Evolutionary conservation across 1,140 invertebrate species (phyloP).

Genomic region (Bombus superbus): DNA sequence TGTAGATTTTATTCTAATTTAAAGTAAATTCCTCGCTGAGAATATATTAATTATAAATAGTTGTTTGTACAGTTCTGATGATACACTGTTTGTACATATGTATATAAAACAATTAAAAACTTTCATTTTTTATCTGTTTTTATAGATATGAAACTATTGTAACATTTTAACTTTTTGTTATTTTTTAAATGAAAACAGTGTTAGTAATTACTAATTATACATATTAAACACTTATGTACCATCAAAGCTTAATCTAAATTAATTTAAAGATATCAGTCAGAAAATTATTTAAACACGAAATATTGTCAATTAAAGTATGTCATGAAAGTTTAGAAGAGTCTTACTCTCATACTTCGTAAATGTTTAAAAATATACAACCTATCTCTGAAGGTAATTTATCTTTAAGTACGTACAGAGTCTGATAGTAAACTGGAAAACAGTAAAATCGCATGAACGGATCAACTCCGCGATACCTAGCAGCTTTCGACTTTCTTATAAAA

Average conservation of each 20-base stretch:
- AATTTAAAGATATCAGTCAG: slow-evolving; percentile 30
- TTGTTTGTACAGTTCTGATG: slow-evolving; percentile 31
- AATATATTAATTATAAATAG: slow-evolving; percentile 29
- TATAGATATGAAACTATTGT: background rate
- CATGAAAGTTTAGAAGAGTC: slow-evolving; percentile 28
- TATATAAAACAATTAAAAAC: slow-evolving; percentile 2
- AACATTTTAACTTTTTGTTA: background rate
- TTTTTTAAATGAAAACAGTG: slow-evolving; percentile 10
- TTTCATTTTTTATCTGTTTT: background rate
- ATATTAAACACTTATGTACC: slow-evolving; percentile 14
- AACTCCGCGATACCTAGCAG: slow-evolving; percentile 6
- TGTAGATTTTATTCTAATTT: slow-evolving; percentile 17
- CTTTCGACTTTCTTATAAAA: slow-evolving; percentile 37
- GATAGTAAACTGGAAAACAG: slow-evolving; percentile 19
- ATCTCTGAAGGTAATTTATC: background rate
- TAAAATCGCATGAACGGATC: slow-evolving; percentile 1
- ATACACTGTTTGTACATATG: slow-evolving; percentile 27
- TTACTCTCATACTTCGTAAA: slow-evolving; percentile 31
- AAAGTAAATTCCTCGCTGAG: slow-evolving; percentile 1
- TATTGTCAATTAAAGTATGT: slow-evolving; percentile 39
- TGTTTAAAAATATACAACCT: slow-evolving; percentile 28
- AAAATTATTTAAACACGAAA: slow-evolving; percentile 40
- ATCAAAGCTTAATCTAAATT: slow-evolving; percentile 25
- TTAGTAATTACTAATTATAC: background rate
- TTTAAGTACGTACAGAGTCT: slow-evolving; percentile 34